Evolutionary conservation across 2,888 invertebrate genomes (phyloP).

Genomic region (Drosophila parthenogenetica): DNA sequence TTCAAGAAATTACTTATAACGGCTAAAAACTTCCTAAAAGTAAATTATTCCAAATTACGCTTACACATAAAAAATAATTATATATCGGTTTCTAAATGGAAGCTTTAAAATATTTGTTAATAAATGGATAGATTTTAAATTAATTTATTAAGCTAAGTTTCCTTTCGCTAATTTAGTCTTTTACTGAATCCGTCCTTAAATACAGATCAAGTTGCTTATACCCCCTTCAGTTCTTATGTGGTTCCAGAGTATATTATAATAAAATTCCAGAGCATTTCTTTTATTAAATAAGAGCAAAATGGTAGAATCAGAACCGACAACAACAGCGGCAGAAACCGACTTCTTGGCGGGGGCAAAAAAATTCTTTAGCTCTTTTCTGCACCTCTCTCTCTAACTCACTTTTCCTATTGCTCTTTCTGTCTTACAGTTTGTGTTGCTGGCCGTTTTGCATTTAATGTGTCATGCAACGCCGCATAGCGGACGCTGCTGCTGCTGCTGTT

Average conservation of each 20-base stretch:
- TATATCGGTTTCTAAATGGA: no score
- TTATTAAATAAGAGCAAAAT: slow-evolving; percentile 61
- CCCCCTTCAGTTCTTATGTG: slow-evolving; percentile 1
- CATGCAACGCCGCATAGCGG: slow-evolving; percentile 77
- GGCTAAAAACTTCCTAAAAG: no score
- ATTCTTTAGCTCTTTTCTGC: slow-evolving; percentile 34
- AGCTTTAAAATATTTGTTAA: no score
- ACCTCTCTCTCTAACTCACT: background rate
- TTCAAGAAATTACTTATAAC: no score
- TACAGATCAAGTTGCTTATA: background rate
- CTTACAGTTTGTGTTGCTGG: slow-evolving; percentile 38
- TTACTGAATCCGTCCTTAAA: no score
- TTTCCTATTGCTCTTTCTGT: slow-evolving; percentile 14
- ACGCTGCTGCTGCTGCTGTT: slow-evolving; percentile 43
- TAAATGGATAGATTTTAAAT: no score
- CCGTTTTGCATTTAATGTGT: slow-evolving; percentile 80
- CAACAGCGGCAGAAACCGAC: slow-evolving; percentile 34
- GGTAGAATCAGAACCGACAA: slow-evolving; percentile 25
- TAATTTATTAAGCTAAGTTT: no score
- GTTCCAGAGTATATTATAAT: slow-evolving; percentile 38
- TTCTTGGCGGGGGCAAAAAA: slow-evolving; percentile 58
- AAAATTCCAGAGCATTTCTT: slow-evolving; percentile 70
- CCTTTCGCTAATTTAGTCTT: no score
- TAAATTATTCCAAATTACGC: no score
- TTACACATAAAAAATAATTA: no score